These are phyloP conservation scores for Sarotherodon lohbergeri DNA, from an alignment of 2,113 vertebrate genomes.

Conservation along the genomic window DNA sequence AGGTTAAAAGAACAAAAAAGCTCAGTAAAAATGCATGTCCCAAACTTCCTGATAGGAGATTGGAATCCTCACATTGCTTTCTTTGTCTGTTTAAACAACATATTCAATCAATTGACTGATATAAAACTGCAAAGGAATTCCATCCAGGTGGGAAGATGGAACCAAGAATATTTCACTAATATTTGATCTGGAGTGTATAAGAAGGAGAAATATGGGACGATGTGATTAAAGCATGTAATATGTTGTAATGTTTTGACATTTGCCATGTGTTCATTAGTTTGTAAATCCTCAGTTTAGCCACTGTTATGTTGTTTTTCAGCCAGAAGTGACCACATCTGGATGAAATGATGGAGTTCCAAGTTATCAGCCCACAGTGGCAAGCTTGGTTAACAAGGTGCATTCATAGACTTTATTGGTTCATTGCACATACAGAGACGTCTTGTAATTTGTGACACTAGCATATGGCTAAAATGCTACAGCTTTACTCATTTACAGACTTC, in stretches of 20 bases:
- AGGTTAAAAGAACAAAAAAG: neutral
- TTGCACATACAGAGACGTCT: neutral
- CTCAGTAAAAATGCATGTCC: neutral
- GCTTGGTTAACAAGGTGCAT: neutral
- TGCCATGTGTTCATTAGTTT: neutral
- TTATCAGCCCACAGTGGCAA: neutral
- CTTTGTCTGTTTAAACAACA: neutral
- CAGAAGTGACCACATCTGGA: neutral
- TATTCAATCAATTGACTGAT: neutral
- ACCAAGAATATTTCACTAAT: neutral
- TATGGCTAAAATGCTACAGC: neutral
- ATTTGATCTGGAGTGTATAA: neutral
- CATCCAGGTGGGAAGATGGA: neutral
- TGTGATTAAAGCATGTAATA: neutral
- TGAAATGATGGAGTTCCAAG: neutral
- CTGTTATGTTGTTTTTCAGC: neutral
- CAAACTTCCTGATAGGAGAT: neutral
- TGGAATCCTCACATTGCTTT: accelerated
- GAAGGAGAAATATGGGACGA: neutral
- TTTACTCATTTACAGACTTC: neutral
- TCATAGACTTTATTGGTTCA: neutral
- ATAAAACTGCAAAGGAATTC: neutral
- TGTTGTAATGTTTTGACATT: neutral
- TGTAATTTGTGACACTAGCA: neutral
- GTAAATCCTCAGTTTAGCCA: neutral